Base-by-base conservation (phyloP, 2,888 invertebrate species). In the Elegia similella region DNA sequence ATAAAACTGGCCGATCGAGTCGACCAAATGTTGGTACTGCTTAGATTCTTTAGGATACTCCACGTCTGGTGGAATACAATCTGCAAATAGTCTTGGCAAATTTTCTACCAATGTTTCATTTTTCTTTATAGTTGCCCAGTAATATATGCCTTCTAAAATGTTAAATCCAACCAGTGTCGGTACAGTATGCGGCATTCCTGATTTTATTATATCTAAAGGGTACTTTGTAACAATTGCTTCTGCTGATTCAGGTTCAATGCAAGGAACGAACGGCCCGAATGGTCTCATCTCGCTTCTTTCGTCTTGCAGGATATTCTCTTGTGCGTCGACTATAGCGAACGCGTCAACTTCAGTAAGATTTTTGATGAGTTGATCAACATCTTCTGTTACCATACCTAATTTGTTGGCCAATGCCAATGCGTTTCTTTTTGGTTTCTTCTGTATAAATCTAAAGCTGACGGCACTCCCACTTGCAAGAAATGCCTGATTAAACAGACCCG, bases 91-190 rank as follows among this genome's bases (percentile, higher is more conserved):
- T 48, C 68, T 63, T 46, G 68, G 65, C n/a, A 73, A 52, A 52
- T 61, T 47, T 15, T 68, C 59, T n/a, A 63, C 34, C 13, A 69
- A 32, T 23, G 42, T 53, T 6, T 53, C 15, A 15, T 67, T 56
- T 44, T 52, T 59, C 23, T 50, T 55, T 42, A 67, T 52, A 34
- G 58, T 56, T 1, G 62, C 65, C 54, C 67, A 53, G 52, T 68
- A 63, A 44, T 63, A 64, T 15, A 69, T 57, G 6, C 84, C 83
- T 69, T 88, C 88, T 58, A 81, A 73, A 16, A 78, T 69, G 52
- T 81, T 85, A 12, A 84, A 69, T 16, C 87, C 85, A 10, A 76
- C 67, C 48, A 89, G 66, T 63, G 85, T 73, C 1, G 85, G 85
- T 6, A 83, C 68, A 55, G 82, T 71, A 50, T 76, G 72, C 44